These are phyloP conservation scores for Lepus timidus DNA, from an alignment of 2,113 vertebrate species.

Conservation along the genomic window DNA sequence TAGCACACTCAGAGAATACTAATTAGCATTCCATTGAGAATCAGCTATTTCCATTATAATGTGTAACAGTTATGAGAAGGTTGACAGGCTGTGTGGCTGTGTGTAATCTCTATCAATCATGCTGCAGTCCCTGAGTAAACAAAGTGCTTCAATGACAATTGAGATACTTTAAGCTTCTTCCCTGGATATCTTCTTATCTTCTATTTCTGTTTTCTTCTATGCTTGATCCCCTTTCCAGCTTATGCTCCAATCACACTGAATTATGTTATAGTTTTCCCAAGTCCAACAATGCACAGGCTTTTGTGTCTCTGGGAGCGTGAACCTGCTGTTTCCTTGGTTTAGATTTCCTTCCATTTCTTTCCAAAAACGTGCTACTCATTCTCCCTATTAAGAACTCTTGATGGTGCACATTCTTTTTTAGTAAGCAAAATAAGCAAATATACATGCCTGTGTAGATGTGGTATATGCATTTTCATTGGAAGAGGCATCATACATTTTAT, in stretches of 20 bases:
- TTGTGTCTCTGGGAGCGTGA: not conserved
- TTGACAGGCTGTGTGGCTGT: not conserved
- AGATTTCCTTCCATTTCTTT: not conserved
- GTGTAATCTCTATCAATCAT: conserved; percentile 42
- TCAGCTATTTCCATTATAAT: conserved; percentile 6
- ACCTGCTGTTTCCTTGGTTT: not conserved
- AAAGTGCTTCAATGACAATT: conserved; percentile 51
- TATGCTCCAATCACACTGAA: conserved; percentile 49
- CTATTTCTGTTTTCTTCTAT: conserved; percentile 39
- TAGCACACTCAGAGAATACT: conserved; percentile 25
- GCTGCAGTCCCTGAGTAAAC: conserved; percentile 50
- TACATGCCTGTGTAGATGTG: not conserved
- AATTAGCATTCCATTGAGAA: conserved; percentile 44
- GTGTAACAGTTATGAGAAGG: conserved; percentile 49
- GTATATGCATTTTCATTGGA: not conserved
- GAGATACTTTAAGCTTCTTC: conserved; percentile 47
- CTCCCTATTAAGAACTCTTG: not conserved
- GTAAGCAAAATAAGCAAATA: not conserved
- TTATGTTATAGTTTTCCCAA: conserved; percentile 23
- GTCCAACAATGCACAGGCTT: not conserved
- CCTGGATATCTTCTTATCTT: conserved; percentile 55
- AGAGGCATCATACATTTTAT: not conserved
- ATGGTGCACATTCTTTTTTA: not conserved
- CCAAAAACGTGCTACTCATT: not conserved
- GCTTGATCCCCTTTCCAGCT: not conserved